phyloP scores from a whole-genome alignment of 2,888 invertebrate species.

The Belgica antarctica region DNA sequence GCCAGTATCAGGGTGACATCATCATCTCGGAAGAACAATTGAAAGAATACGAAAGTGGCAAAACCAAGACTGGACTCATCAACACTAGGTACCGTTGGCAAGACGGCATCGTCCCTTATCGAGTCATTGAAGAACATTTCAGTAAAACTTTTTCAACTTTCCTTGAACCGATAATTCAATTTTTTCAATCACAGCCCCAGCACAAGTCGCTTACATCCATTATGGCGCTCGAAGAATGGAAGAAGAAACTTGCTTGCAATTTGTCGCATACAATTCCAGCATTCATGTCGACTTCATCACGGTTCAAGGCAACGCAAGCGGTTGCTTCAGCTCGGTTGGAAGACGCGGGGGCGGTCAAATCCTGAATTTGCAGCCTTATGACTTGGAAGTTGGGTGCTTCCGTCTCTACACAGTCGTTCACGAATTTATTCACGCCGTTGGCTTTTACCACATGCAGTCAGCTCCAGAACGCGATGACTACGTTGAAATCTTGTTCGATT shows the following conservation, averaged over 20 bases:
- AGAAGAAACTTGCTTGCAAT: slow-evolving; percentile 68
- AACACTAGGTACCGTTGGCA: slow-evolving; percentile 53
- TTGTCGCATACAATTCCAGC: slow-evolving; percentile 53
- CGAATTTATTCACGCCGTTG: slow-evolving; percentile 67
- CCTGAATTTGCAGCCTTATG: slow-evolving; percentile 27
- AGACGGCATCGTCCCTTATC: slow-evolving; percentile 53
- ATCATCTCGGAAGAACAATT: slow-evolving; percentile 42
- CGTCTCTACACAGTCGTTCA: slow-evolving; percentile 60
- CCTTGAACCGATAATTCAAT: neutral
- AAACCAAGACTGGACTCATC: slow-evolving; percentile 51
- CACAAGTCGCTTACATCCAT: slow-evolving; percentile 62
- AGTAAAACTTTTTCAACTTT: too few relatives aligned
- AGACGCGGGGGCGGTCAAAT: slow-evolving; percentile 56
- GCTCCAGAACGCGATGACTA: slow-evolving; percentile 66
- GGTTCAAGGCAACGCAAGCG: slow-evolving; percentile 59
- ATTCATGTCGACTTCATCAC: neutral
- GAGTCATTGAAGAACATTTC: neutral
- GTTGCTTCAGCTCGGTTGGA: slow-evolving; percentile 74
- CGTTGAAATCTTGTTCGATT: slow-evolving; percentile 56
- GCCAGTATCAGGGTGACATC: slow-evolving; percentile 46
- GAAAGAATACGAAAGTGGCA: slow-evolving; percentile 33
- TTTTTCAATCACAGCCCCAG: slow-evolving; percentile 52
- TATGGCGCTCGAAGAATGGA: slow-evolving; percentile 71
- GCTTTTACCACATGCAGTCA: slow-evolving; percentile 73
- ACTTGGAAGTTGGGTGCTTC: slow-evolving; percentile 32